Evolutionary conservation across 35 echinoderm and acorn worm genomes (phyloP), one percentile per base, ranked within the genome.

Genomic region (Apostichopus parvimensis): DNA sequence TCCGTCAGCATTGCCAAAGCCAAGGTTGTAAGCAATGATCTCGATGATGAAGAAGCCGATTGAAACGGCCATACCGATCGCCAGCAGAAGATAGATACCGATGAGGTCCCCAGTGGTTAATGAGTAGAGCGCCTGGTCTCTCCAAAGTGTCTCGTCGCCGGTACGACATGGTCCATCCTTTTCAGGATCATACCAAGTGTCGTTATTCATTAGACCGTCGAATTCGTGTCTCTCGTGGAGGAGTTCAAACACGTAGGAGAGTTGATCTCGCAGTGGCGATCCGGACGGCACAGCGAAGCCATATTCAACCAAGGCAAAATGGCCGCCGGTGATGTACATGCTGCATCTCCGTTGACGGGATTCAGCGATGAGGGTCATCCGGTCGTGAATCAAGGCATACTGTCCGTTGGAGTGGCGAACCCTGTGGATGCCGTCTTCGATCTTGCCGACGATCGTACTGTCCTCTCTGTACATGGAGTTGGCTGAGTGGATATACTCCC

Each of bases 361-460:
- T 54, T 93, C 93, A 23, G 92, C 78, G 82, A 96, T 89, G 21
- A 99, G 75, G 10, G 94, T 90, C 20, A 57, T 17, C 53, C 82
- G 79, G 82, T 99, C 97, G 68, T 94, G 95, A 22, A 99, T 96
- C 62, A 99, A 92, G 68, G 93, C 97, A 77, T 99, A 99, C 53
- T 94, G 79, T 53, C 97, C 97, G 81, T 99, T 95, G 7, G 95
- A 96, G 62, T 93, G 79, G 7, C 95, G 87, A 8, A 95, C 93
- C 56, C 95, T 82, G 26, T 89, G 87, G 25, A 96, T 93, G 12
- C 94, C 97, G 66, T 99, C 95, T 80, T 96, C 93, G 23, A 94
- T 93, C 20, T 78, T 88, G 0, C 90, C 80, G 6, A 94, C 97
- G 9, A 99, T 92, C 4, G 92, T 93, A 17, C 92, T 95, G 57